These are phyloP conservation scores for Ellobius talpinus DNA, from an alignment of 2,113 vertebrate species.

Conservation along the genomic window DNA sequence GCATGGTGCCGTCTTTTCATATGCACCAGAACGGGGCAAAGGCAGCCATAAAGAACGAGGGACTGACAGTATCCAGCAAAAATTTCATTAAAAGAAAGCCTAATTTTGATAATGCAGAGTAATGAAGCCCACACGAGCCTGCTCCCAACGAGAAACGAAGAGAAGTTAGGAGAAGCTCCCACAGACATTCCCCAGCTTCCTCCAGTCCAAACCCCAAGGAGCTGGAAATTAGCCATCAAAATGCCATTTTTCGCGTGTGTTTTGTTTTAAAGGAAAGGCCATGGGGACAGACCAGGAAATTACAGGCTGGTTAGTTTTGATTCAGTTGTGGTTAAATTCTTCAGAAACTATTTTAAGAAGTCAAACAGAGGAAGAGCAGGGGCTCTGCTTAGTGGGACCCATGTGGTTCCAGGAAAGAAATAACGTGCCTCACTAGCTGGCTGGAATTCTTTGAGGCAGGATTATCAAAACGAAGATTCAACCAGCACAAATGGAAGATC, in stretches of 20 bases:
- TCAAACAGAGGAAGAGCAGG: slow-evolving; percentile 78
- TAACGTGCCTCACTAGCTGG: slow-evolving; percentile 71
- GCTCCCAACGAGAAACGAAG: neutral
- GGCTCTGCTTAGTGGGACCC: slow-evolving; percentile 45
- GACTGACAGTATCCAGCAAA: neutral
- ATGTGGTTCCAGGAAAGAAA: slow-evolving; percentile 59
- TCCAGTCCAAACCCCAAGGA: slow-evolving; percentile 56
- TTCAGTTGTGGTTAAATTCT: slow-evolving; percentile 82
- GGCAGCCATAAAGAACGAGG: neutral
- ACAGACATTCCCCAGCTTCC: slow-evolving; percentile 52
- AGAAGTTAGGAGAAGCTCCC: slow-evolving; percentile 42
- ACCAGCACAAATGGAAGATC: neutral
- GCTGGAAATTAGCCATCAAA: slow-evolving; percentile 71
- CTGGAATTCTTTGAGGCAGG: slow-evolving; percentile 69
- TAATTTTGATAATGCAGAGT: neutral
- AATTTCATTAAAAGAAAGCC: slow-evolving; percentile 36
- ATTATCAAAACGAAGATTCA: slow-evolving; percentile 49
- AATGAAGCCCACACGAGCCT: neutral
- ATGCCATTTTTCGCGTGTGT: slow-evolving; percentile 59
- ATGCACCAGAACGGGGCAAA: neutral
- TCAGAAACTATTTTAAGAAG: slow-evolving; percentile 80
- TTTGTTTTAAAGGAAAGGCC: slow-evolving; percentile 78
- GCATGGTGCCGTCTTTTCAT: neutral
- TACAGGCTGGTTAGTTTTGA: slow-evolving; percentile 83
- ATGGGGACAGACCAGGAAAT: slow-evolving; percentile 82